phyloP scores from a whole-genome alignment of 2,113 vertebrate species.

The Aptenodytes forsteri region DNA sequence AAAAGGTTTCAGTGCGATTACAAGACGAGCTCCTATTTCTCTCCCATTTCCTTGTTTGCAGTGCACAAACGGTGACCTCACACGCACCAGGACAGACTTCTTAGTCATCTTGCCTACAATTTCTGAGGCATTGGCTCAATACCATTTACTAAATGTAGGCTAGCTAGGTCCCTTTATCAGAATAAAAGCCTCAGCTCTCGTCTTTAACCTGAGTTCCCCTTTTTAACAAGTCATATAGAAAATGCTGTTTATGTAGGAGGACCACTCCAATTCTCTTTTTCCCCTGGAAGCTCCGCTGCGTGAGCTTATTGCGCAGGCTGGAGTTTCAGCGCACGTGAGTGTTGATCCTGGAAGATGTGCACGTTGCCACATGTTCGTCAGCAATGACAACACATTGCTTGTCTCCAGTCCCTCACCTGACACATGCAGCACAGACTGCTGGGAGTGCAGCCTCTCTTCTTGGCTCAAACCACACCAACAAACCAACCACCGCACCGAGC shows the following conservation, averaged over 20 bases:
- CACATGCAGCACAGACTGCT: fast-evolving
- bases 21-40: background rate
- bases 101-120: background rate
- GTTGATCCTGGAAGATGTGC: background rate
- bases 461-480: background rate
- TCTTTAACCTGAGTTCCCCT: background rate
- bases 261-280: background rate
- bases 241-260: background rate
- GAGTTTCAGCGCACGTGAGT: fast-evolving
- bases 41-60: background rate
- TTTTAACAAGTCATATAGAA: background rate
- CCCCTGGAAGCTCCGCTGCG: background rate
- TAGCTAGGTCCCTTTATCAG: background rate
- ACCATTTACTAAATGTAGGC: background rate
- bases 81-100: background rate
- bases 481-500: fast-evolving
- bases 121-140: background rate
- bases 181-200: background rate
- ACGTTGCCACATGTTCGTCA: fast-evolving
- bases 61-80: background rate
- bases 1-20: background rate
- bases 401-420: background rate
- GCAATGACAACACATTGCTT: background rate
- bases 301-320: too few species aligned
- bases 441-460: background rate